Evolutionary conservation across 2,113 vertebrate species (phyloP).

Genomic region (Monopterus albus): DNA sequence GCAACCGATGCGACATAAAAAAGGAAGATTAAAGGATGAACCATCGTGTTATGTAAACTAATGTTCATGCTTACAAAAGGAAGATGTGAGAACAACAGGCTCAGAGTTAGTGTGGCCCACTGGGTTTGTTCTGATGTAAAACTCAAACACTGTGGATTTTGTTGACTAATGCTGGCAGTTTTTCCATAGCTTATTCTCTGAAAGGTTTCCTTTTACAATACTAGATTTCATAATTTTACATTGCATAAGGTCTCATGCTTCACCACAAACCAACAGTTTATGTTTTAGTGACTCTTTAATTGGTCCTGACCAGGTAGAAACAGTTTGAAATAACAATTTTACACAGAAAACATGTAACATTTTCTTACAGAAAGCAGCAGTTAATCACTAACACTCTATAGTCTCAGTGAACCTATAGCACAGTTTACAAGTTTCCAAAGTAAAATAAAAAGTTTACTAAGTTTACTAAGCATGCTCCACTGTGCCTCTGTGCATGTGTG

Average conservation of each 20-base stretch:
- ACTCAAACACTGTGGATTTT: constrained; percentile 58
- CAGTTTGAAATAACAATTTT: no score
- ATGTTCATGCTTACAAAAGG: constrained; percentile 15
- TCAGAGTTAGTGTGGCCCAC: constrained; percentile 53
- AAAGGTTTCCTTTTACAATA: constrained; percentile 58
- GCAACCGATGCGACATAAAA: constrained; percentile 21
- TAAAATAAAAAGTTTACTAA: no score
- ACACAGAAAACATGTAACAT: no score
- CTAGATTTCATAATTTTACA: constrained; percentile 26
- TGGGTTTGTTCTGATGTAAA: constrained; percentile 43
- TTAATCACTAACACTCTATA: no score
- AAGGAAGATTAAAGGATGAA: constrained; percentile 19
- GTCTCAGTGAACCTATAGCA: no score
- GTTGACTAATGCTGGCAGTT: constrained; percentile 43
- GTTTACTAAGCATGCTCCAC: no score
- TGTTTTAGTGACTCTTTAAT: constrained; percentile 44
- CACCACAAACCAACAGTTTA: constrained; percentile 52
- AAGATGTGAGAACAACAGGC: background rate
- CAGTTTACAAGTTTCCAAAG: no score
- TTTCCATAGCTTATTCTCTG: constrained; percentile 17
- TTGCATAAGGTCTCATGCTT: background rate
- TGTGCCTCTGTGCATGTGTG: no score
- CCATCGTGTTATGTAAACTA: constrained; percentile 20
- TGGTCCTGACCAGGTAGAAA: constrained; percentile 21
- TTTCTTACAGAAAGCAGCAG: no score